A percentile compares a stretch with the other conserved stretches of the same genome.
phyloP scores from a whole-genome alignment of 1,140 invertebrate genomes.

The Drosophila melanica region DNA sequence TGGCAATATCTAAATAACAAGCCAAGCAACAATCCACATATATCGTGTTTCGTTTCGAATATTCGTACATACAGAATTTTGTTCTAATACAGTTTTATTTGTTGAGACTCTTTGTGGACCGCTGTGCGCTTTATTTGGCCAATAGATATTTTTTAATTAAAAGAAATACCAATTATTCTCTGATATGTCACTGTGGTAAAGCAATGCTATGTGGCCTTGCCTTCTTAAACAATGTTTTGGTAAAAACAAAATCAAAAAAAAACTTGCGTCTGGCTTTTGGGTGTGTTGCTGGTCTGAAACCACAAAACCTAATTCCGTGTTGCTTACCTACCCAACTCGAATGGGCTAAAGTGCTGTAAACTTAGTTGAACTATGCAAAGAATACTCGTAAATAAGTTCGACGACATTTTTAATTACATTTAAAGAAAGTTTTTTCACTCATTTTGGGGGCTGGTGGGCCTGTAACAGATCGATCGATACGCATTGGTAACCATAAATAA shows the following conservation, averaged over 20 bases:
- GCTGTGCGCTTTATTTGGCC: no score
- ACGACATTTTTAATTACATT: slow-evolving; percentile 82
- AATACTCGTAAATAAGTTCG: slow-evolving; percentile 80
- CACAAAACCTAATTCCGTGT: slow-evolving; percentile 6
- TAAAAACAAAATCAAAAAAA: background rate
- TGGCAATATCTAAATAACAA: no score
- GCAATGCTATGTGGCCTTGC: background rate
- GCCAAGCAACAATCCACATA: no score
- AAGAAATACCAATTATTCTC: background rate
- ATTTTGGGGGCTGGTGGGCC: slow-evolving; percentile 1
- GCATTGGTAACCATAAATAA: slow-evolving; percentile 74
- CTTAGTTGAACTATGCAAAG: slow-evolving; percentile 66
- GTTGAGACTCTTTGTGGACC: no score
- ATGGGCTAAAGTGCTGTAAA: slow-evolving; percentile 44
- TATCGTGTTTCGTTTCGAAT: no score
- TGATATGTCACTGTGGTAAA: background rate
- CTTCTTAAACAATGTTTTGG: background rate
- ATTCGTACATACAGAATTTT: no score
- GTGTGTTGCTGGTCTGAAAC: background rate
- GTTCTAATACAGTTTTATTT: no score
- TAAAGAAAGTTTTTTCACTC: slow-evolving; percentile 60
- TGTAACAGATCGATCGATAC: slow-evolving; percentile 72
- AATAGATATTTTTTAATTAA: background rate
- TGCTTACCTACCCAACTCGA: slow-evolving; percentile 11
- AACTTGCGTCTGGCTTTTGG: background rate